These are phyloP conservation scores for Crematogaster levior DNA, from an alignment of 2,888 invertebrate genomes.

Conservation along the genomic window DNA sequence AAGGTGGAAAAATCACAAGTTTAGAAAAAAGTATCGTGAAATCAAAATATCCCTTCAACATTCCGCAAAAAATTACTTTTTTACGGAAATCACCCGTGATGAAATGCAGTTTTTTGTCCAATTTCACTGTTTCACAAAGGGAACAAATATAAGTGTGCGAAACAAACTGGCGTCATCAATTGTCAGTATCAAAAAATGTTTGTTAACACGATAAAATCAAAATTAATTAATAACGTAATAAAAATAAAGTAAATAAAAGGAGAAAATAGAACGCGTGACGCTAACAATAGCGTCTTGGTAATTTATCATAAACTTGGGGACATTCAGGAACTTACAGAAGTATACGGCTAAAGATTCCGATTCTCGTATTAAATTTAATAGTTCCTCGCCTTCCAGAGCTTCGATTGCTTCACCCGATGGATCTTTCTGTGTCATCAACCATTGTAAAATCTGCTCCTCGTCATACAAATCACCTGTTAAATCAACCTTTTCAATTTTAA, in stretches of 20 bases:
- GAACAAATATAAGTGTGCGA: neutral
- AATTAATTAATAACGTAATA: constrained; percentile 1
- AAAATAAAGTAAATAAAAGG: neutral
- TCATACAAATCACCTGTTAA: constrained; percentile 92
- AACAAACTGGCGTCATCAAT: neutral
- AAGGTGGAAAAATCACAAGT: neutral
- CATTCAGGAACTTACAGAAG: constrained; percentile 92
- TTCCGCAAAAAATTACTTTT: constrained; percentile 13
- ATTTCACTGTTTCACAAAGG: neutral
- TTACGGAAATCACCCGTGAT: constrained; percentile 8
- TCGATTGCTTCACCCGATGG: constrained; percentile 96
- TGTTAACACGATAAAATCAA: neutral
- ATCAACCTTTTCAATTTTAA: neutral
- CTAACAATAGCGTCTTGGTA: neutral
- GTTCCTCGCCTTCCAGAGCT: constrained; percentile 93
- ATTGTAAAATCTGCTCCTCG: constrained; percentile 95
- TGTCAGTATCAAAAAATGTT: neutral
- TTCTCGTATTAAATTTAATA: constrained; percentile 91
- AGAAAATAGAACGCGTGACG: neutral
- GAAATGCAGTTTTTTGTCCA: constrained; percentile 2
- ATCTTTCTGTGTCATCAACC: constrained; percentile 96
- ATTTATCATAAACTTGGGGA: constrained; percentile 55
- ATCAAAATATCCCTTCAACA: neutral
- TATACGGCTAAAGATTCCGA: constrained; percentile 95
- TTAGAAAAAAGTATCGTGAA: neutral